phyloP scores from a whole-genome alignment of 2,797 vertebrate genomes.

The Podargus strigoides region DNA sequence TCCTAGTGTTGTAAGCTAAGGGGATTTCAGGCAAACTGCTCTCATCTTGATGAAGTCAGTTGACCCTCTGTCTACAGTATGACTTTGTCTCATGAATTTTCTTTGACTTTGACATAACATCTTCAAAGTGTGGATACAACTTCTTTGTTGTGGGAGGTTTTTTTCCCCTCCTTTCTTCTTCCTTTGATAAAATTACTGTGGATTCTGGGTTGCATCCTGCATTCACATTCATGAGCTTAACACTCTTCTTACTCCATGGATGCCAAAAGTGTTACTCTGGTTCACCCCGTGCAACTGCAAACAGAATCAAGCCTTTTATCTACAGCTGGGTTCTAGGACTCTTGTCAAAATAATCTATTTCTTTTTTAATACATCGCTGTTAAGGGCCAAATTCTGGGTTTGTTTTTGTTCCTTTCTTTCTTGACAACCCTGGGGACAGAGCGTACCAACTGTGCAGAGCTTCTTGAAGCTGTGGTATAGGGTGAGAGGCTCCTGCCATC shows the following conservation, averaged over 20 bases:
- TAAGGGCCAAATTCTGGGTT: background rate
- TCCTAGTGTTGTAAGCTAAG: background rate
- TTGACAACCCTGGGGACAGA: background rate
- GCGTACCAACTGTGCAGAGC: background rate
- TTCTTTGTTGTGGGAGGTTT: background rate
- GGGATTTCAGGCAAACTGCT: background rate
- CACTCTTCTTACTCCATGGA: background rate
- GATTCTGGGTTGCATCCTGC: background rate
- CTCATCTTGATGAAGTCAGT: background rate
- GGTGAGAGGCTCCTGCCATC: accelerated
- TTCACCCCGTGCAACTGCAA: background rate
- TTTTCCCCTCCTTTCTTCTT: background rate
- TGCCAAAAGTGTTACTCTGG: accelerated
- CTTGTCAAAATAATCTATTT: background rate
- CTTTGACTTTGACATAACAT: background rate
- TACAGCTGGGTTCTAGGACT: background rate
- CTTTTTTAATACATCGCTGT: background rate
- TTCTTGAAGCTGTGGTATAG: background rate
- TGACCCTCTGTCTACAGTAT: background rate
- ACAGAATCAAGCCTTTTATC: background rate
- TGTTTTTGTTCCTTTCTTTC: background rate
- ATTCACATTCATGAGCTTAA: background rate
- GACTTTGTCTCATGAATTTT: background rate
- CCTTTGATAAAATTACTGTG: background rate
- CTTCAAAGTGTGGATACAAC: background rate